phyloP scores from a whole-genome alignment of 1,140 invertebrate species.

The Battus philenor region DNA sequence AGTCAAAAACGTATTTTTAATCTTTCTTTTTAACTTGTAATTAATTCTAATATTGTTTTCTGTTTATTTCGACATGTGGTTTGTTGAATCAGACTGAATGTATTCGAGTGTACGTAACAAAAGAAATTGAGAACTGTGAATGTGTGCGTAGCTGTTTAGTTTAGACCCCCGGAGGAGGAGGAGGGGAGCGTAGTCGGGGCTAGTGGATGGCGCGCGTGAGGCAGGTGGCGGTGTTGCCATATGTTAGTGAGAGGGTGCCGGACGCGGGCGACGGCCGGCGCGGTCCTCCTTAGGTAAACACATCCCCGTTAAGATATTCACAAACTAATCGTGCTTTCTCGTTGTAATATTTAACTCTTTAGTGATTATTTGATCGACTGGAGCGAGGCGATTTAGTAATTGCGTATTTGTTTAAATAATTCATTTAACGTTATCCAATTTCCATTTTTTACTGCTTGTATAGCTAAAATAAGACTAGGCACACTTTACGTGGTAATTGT shows the following conservation, averaged over 20 bases:
- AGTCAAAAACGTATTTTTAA: slow-evolving; percentile 13
- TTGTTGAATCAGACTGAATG: slow-evolving; percentile 13
- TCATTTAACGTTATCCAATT: slow-evolving; percentile 54
- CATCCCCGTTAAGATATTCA: slow-evolving; percentile 55
- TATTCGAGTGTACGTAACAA: not conserved
- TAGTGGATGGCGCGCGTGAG: not conserved
- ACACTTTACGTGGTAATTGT: slow-evolving; percentile 69
- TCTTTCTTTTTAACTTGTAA: slow-evolving; percentile 7
- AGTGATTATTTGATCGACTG: slow-evolving; percentile 68
- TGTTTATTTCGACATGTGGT: not conserved
- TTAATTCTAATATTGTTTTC: slow-evolving; percentile 11
- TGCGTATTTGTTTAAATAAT: slow-evolving; percentile 51
- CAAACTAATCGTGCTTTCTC: slow-evolving; percentile 71
- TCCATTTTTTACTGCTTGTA: slow-evolving; percentile 71
- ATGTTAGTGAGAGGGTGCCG: slow-evolving; percentile 67
- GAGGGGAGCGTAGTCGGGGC: no score
- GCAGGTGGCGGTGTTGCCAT: slow-evolving; percentile 48
- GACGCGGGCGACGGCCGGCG: no score
- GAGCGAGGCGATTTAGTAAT: slow-evolving; percentile 54
- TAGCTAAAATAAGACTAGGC: slow-evolving; percentile 69
- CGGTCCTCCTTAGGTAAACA: slow-evolving; percentile 17
- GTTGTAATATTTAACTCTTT: slow-evolving; percentile 67
- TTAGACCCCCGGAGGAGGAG: no score
- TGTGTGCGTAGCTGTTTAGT: no score
- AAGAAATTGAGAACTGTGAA: not conserved